Conservation (phyloP, 1,140 invertebrate genomes). For the Armadillidium nasatum region DNA sequence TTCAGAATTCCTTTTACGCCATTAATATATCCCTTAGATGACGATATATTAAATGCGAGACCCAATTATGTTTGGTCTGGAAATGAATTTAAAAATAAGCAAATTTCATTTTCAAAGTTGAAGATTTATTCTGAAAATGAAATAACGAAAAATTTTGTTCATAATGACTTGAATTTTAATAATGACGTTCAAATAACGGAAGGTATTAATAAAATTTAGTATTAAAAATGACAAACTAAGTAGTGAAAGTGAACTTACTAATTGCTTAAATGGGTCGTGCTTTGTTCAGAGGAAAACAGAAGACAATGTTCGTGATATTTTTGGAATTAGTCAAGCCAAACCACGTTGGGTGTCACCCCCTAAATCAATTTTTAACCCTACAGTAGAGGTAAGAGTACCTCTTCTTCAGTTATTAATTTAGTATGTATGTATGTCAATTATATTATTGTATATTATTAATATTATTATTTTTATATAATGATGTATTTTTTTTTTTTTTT, state of each 20-base stretch:
- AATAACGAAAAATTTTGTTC: too few relatives aligned
- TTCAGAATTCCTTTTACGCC: background rate
- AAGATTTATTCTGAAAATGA: too few relatives aligned
- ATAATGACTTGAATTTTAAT: too few relatives aligned
- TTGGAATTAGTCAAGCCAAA: constrained; percentile 1
- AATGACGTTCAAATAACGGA: too few relatives aligned
- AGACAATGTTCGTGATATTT: background rate
- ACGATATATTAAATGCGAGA: background rate
- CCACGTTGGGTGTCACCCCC: constrained; percentile 65
- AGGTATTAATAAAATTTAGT: too few relatives aligned
- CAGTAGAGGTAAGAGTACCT: constrained; percentile 65
- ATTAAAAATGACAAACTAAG: too few relatives aligned
- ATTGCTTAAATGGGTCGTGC: background rate
- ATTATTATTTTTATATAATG: constrained; percentile 5
- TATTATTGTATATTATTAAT: background rate
- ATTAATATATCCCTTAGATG: background rate
- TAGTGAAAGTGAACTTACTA: too few relatives aligned
- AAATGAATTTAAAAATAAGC: background rate
- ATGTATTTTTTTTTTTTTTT: constrained; percentile 43
- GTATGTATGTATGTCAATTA: background rate
- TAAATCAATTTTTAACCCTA: constrained; percentile 73
- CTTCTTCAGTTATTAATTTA: too few relatives aligned
- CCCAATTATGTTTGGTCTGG: constrained; percentile 3
- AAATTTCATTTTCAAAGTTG: too few relatives aligned
- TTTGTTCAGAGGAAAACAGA: background rate